Conservation (phyloP, 2,113 vertebrate species). For the Catagonus wagneri region DNA sequence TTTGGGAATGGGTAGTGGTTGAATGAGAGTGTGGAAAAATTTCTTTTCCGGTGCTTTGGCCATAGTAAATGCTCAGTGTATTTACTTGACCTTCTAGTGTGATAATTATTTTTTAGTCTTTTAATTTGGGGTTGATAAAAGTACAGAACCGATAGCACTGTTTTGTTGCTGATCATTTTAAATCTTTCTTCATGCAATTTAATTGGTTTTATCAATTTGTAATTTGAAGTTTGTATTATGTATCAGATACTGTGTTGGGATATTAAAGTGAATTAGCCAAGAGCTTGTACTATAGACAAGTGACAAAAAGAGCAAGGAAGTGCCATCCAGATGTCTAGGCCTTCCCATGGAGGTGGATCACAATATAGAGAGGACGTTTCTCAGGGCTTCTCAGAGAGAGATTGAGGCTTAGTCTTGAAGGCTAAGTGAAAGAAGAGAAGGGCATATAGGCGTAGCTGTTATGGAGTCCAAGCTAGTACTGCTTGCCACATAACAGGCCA, state of each 20-base stretch:
- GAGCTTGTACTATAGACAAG: neutral
- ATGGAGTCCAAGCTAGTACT: too few species aligned
- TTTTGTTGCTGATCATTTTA: conserved; percentile 10
- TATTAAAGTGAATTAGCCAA: neutral
- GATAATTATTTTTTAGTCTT: neutral
- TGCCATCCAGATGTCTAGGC: neutral
- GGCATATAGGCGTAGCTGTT: neutral
- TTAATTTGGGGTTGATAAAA: conserved; percentile 19
- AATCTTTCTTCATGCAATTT: neutral
- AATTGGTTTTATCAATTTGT: neutral
- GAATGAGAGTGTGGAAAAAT: neutral
- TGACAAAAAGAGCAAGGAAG: neutral
- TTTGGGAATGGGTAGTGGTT: neutral
- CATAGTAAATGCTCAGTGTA: neutral
- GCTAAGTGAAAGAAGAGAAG: neutral
- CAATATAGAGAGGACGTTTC: neutral
- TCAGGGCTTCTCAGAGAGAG: neutral
- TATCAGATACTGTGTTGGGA: neutral
- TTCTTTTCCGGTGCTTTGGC: neutral
- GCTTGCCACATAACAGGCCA: too few species aligned
- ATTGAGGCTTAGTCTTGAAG: neutral
- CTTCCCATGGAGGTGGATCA: neutral
- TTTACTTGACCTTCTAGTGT: neutral
- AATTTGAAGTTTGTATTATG: neutral
- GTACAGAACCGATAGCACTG: neutral